Percentiles rank a stretch among this genome's conserved stretches.
These are phyloP conservation scores for Drosophila histrio DNA, from an alignment of 2,888 invertebrate species.

Conservation along the genomic window DNA sequence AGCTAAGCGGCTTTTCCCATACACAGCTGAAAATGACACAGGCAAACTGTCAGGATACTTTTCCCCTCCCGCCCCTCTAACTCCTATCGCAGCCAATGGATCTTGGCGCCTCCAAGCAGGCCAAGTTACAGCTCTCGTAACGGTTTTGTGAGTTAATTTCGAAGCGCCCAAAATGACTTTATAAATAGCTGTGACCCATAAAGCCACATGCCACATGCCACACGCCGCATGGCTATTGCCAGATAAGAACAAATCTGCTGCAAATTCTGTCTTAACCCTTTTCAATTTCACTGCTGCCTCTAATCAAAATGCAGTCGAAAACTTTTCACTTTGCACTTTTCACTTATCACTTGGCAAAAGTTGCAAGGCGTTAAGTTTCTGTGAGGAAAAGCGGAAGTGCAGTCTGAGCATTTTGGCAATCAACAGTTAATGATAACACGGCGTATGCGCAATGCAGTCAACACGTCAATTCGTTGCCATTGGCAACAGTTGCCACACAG, in stretches of 20 bases:
- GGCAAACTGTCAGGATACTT: conserved; percentile 23
- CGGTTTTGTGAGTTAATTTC: conserved; percentile 54
- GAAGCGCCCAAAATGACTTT: conserved; percentile 64
- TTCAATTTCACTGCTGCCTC: conserved; percentile 56
- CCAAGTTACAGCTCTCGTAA: conserved; percentile 31
- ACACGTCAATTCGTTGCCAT: conserved; percentile 15
- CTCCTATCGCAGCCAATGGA: conserved; percentile 68
- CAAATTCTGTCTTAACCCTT: conserved; percentile 37
- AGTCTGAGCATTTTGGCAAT: conserved; percentile 34
- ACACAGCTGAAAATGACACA: conserved; percentile 36
- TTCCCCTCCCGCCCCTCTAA: conserved; percentile 12
- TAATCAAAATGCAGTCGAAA: conserved; percentile 70
- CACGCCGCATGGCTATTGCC: conserved; percentile 20
- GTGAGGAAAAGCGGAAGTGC: conserved; percentile 19
- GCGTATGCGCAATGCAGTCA: conserved; percentile 37
- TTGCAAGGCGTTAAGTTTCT: conserved; percentile 37
- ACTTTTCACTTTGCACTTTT: conserved; percentile 52
- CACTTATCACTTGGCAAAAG: conserved; percentile 45
- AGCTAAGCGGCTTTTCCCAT: conserved; percentile 39
- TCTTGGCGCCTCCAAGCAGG: conserved; percentile 63
- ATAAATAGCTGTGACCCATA: conserved; percentile 72
- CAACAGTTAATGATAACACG: conserved; percentile 64
- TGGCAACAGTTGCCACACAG: conserved; percentile 23
- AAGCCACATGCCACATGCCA: conserved; percentile 18
- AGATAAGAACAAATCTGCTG: conserved; percentile 44